Evolutionary conservation across 1,140 invertebrate species (phyloP), one percentile per base, ranked within the genome.

Genomic region (Anastatus disparis): DNA sequence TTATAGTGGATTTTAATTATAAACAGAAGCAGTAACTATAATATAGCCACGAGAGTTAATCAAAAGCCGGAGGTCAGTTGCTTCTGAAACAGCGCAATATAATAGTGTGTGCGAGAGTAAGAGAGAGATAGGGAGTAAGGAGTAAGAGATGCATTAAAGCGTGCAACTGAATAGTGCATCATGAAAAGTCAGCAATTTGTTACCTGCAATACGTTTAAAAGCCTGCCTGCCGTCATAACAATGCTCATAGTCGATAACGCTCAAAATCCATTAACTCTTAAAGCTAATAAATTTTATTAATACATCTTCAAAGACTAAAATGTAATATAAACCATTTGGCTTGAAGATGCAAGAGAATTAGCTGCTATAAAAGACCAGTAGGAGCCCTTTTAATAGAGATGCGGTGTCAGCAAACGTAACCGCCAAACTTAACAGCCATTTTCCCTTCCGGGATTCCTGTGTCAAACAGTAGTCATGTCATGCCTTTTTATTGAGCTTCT

Each of bases 211-310:
- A n/a, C n/a, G n/a, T n/a, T n/a, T n/a, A n/a, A n/a, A n/a, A 17
- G 24, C 17, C 2, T 15, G 42, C 50, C 62, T 71, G 71, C 75
- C 70, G 66, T 70, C 71, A 76, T n/a, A n/a, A n/a, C n/a, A n/a
- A n/a, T n/a, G n/a, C n/a, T n/a, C n/a, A n/a, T n/a, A n/a, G n/a
- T n/a, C n/a, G n/a, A n/a, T n/a, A n/a, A n/a, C n/a, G n/a, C 76
- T 82, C 73, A 71, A 83, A 84, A 84, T 84, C 81, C 83, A 84
- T 84, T 84, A 84, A 81, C 78, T 68, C 67, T 70, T 77, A 73
- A 75, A 77, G 72, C 77, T 76, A 82, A 81, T 84, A 84, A 82
- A 84, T 81, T 83, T 82, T 80, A 83, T 83, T 84, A 83, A 84
- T 82, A 80, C 81, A 83, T 81, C 80, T n/a, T n/a, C 77, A 78